These are phyloP conservation scores for Zeugodacus cucurbitae DNA, from an alignment of 1,140 invertebrate genomes.

Conservation along the genomic window DNA sequence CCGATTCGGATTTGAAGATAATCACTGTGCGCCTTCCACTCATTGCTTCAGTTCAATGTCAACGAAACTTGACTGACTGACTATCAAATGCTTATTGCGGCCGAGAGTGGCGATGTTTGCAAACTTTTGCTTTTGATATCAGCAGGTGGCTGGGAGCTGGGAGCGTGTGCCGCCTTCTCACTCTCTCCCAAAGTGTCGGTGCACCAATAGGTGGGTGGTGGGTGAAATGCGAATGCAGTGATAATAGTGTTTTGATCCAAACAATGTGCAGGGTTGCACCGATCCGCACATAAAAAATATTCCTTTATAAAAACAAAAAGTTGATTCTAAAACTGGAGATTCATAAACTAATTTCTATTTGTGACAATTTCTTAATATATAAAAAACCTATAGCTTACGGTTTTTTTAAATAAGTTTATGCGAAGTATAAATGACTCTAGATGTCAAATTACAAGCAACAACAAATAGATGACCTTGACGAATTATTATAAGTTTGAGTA, in stretches of 20 bases:
- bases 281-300: too few relatives aligned
- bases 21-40: constrained; percentile 66
- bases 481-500: too few relatives aligned
- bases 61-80: background rate
- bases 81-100: background rate
- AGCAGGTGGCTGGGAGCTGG: constrained; percentile 14
- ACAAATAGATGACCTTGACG: too few relatives aligned
- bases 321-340: too few relatives aligned
- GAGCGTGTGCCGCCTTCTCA: background rate
- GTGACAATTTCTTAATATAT: too few relatives aligned
- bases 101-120: background rate
- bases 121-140: background rate
- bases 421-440: too few relatives aligned
- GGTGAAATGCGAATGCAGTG: background rate
- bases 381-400: too few relatives aligned
- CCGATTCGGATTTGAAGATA: constrained; percentile 70
- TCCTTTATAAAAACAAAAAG: too few relatives aligned
- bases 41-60: constrained; percentile 16
- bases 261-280: background rate
- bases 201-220: background rate
- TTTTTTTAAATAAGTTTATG: too few relatives aligned
- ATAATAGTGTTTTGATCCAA: background rate
- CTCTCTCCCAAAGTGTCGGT: background rate
- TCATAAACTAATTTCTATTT: too few relatives aligned
- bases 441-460: too few relatives aligned